These are phyloP conservation scores for Callospermophilus lateralis DNA, from an alignment of 2,113 vertebrate genomes.

Conservation along the genomic window DNA sequence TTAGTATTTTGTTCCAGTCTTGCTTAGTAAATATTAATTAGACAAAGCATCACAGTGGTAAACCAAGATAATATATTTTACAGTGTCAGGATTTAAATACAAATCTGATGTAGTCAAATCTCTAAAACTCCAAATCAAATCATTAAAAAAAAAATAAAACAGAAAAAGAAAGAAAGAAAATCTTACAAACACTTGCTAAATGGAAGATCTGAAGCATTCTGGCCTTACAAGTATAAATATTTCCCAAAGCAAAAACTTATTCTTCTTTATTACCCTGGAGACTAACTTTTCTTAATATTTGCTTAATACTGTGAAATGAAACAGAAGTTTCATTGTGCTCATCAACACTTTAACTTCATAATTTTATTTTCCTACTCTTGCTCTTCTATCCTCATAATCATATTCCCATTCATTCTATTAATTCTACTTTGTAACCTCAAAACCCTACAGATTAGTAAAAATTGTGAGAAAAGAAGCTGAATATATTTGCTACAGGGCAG, in stretches of 20 bases:
- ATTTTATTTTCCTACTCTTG: slow-evolving; percentile 18
- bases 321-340: not conserved
- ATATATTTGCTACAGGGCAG: not conserved
- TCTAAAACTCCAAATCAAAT: slow-evolving; percentile 33
- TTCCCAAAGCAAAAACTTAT: slow-evolving; percentile 13
- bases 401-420: slow-evolving; percentile 38
- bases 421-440: slow-evolving; percentile 5
- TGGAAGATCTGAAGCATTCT: slow-evolving; percentile 15
- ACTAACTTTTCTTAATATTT: slow-evolving; percentile 9
- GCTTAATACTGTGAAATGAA: not conserved
- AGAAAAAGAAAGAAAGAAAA: not conserved
- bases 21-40: slow-evolving; percentile 58
- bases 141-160: slow-evolving; percentile 17
- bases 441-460: slow-evolving; percentile 2
- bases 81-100: slow-evolving; percentile 35
- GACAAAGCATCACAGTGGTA: not conserved
- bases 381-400: slow-evolving; percentile 1
- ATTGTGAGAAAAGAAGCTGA: not conserved
- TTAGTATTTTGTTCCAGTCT: not conserved
- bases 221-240: slow-evolving; percentile 3
- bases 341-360: not conserved
- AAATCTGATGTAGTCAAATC: slow-evolving; percentile 23
- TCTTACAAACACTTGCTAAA: not conserved
- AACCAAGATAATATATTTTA: slow-evolving; percentile 5
- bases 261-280: not conserved